phyloP scores from a whole-genome alignment of 2,888 invertebrate species.

The Podabrus alpinus region DNA sequence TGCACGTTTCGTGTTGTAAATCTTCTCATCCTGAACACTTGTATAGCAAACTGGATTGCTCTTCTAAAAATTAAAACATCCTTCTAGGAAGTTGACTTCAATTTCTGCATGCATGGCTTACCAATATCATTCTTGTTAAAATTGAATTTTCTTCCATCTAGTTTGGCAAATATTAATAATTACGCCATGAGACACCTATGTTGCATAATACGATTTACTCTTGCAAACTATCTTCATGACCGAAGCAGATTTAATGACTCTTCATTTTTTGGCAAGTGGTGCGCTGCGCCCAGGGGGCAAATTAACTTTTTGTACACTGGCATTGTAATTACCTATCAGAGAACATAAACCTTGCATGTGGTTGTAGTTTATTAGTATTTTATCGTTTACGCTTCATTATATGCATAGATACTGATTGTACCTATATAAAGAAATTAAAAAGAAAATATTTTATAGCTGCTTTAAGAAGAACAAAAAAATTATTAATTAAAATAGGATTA shows the following conservation, averaged over 20 bases:
- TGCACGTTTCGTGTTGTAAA: background rate
- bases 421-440: background rate
- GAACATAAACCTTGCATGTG: background rate
- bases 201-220: background rate
- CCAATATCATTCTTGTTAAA: background rate
- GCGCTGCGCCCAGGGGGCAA: constrained; percentile 3
- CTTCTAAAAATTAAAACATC: background rate
- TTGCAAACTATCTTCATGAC: background rate
- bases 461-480: background rate
- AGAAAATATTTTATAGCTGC: background rate
- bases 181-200: background rate
- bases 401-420: background rate
- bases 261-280: background rate
- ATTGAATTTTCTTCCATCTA: background rate
- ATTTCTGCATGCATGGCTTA: background rate
- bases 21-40: background rate
- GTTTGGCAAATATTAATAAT: background rate
- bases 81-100: background rate
- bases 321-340: constrained; percentile 1
- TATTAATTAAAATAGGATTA: background rate
- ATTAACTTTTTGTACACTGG: constrained; percentile 8
- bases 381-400: background rate
- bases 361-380: constrained; percentile 1
- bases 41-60: background rate
- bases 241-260: constrained; percentile 5